These are phyloP conservation scores for Microcebus tavaratra DNA, from an alignment of 2,113 vertebrate species.

Conservation along the genomic window DNA sequence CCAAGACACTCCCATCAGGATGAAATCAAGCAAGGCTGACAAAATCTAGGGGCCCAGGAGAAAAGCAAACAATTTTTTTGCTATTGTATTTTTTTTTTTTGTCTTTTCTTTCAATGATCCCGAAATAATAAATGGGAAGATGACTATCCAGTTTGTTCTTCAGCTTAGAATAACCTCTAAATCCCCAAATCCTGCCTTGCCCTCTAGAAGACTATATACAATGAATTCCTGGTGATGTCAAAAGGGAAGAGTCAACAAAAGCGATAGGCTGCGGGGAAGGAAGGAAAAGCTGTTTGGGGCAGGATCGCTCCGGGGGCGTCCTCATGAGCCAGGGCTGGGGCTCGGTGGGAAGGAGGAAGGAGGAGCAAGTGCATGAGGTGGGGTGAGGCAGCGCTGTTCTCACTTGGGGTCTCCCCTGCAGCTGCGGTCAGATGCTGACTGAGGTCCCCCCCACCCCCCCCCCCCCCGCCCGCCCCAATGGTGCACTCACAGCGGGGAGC, in stretches of 20 bases:
- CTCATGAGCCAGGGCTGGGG: neutral
- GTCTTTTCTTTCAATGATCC: neutral
- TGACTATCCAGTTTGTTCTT: neutral
- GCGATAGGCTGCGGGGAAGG: rapidly evolving
- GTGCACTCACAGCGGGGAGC: neutral
- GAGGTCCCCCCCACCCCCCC: neutral
- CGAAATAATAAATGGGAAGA: neutral
- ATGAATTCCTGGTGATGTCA: neutral
- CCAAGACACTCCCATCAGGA: too few relatives aligned
- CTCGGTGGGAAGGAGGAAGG: neutral
- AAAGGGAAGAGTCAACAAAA: neutral
- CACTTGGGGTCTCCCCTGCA: neutral
- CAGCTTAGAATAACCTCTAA: neutral
- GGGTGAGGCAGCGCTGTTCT: neutral
- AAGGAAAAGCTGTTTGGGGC: neutral
- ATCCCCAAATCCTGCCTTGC: neutral
- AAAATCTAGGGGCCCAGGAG: neutral
- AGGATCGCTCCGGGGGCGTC: neutral
- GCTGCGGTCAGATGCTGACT: rapidly evolving
- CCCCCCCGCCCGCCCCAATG: rapidly evolving
- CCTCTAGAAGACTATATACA: neutral
- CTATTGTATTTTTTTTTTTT: neutral
- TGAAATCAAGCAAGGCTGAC: neutral
- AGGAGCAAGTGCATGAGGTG: neutral
- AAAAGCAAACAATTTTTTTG: neutral